Evolutionary conservation across 2,888 invertebrate genomes (phyloP).

Genomic region (Leucophenga maculata): DNA sequence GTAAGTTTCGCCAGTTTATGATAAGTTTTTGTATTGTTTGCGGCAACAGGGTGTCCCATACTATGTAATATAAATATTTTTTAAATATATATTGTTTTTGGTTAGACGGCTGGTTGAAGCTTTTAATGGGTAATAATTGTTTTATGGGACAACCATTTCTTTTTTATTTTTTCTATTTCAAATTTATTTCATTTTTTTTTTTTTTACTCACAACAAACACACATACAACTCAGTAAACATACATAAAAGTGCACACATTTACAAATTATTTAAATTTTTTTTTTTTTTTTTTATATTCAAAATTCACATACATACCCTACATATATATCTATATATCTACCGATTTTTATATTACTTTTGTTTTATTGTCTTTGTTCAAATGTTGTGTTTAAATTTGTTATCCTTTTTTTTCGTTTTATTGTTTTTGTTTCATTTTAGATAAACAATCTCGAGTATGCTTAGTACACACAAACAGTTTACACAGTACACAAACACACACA

Average conservation of each 20-base stretch:
- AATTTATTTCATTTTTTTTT: constrained; percentile 15
- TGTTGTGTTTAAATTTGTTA: constrained; percentile 37
- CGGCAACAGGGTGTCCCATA: no score
- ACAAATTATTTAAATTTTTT: no score
- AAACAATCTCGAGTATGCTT: constrained; percentile 65
- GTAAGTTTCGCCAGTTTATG: constrained; percentile 52
- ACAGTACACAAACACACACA: constrained; percentile 40
- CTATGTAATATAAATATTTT: no score
- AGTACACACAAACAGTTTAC: constrained; percentile 43
- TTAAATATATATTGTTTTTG: not conserved
- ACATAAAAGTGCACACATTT: not conserved
- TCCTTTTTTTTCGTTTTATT: constrained; percentile 37
- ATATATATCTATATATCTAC: not conserved
- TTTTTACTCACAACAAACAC: not conserved
- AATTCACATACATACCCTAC: not conserved
- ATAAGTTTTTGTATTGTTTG: not conserved
- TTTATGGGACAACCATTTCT: constrained; percentile 23
- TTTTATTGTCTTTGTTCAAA: constrained; percentile 35
- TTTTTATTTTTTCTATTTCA: constrained; percentile 34
- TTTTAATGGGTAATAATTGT: not conserved
- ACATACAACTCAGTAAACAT: not conserved
- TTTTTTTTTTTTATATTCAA: no score
- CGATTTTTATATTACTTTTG: constrained; percentile 24
- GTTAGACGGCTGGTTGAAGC: constrained; percentile 8
- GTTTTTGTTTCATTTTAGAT: constrained; percentile 68